Conservation (phyloP, 1,140 invertebrate genomes). For the Ceratina japonica region DNA sequence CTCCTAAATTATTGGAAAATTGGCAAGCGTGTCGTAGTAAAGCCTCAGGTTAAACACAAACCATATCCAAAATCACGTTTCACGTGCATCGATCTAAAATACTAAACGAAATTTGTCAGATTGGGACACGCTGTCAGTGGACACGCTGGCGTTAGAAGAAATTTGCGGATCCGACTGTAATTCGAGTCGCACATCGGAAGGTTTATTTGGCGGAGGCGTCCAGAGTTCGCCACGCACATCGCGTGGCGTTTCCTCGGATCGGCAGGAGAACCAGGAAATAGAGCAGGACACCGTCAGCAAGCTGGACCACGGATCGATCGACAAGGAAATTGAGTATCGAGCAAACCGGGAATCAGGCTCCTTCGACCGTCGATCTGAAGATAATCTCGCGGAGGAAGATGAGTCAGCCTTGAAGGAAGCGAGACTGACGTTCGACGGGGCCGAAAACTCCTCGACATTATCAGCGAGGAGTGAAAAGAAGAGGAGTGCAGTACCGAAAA, state of each 20-base stretch:
- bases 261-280: not conserved
- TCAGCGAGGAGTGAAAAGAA: too few species aligned
- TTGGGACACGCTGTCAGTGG: constrained; percentile 47
- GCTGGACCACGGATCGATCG: too few species aligned
- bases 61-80: too few species aligned
- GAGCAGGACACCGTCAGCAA: constrained; percentile 10
- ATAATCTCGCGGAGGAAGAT: not conserved
- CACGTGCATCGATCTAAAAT: not conserved
- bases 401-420: constrained; percentile 2
- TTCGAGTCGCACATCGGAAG: too few species aligned
- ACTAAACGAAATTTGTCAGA: not conserved
- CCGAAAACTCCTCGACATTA: too few species aligned
- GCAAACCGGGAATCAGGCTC: too few species aligned
- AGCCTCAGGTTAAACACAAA: too few species aligned
- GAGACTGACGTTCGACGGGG: constrained; percentile 40
- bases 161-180: constrained; percentile 35
- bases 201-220: too few species aligned
- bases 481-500: too few species aligned
- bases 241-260: not conserved
- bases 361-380: too few species aligned
- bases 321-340: too few species aligned
- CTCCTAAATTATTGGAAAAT: not conserved
- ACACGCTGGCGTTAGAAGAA: constrained; percentile 50
- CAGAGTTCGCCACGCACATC: not conserved
- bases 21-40: not conserved